Conservation (phyloP, 2,888 invertebrate genomes). For the Syrphus vitripennis region DNA sequence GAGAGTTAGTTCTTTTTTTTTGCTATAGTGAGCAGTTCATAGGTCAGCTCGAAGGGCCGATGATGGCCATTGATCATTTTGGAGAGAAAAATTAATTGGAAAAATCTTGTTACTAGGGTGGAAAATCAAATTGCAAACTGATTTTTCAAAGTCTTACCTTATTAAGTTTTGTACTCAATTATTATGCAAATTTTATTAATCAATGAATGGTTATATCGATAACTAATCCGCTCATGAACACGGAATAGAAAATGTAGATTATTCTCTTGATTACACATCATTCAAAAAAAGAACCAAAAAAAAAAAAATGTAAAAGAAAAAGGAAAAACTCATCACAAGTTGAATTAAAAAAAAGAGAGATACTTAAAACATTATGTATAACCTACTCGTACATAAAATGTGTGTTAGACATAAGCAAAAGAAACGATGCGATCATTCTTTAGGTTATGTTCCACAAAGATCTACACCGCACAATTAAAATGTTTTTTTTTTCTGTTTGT, state of each 20-base stretch:
- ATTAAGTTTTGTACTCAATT: no score
- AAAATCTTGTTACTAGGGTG: no score
- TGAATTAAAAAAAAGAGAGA: not conserved
- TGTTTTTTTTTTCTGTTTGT: slow-evolving; percentile 12
- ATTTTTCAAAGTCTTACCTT: no score
- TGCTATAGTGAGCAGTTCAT: no score
- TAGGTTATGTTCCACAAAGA: slow-evolving; percentile 3
- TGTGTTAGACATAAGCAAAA: slow-evolving; percentile 8
- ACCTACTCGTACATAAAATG: not conserved
- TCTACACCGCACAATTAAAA: slow-evolving; percentile 2
- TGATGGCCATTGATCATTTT: no score
- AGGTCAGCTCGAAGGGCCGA: no score
- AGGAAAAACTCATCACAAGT: not conserved
- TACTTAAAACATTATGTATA: not conserved
- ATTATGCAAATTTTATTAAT: not conserved
- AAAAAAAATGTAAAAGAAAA: not conserved
- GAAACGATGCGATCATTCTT: slow-evolving; percentile 31
- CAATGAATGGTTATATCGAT: not conserved
- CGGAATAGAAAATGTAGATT: slow-evolving; percentile 12
- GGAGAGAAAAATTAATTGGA: no score
- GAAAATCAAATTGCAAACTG: no score
- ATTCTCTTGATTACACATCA: slow-evolving; percentile 47
- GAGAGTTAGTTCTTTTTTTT: no score
- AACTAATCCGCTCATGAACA: slow-evolving; percentile 7
- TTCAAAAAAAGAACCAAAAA: not conserved